Base-by-base conservation (phyloP, 2,797 vertebrate genomes). In the Melanotaenia pygmaea region DNA sequence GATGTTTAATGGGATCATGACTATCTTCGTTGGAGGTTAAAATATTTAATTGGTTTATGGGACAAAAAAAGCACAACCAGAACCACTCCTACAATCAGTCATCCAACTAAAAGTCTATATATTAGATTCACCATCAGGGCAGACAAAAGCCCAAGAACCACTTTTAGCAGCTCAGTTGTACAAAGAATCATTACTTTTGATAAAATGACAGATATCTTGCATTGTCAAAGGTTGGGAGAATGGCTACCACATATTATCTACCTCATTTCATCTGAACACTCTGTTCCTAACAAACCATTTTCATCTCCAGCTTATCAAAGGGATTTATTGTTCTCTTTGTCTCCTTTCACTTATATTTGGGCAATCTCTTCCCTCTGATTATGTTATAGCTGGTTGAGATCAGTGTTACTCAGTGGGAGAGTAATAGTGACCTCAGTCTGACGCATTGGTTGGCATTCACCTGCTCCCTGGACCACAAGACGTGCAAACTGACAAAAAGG, bases 1-100 rank as follows among this genome's bases (percentile, higher is more conserved):
- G 64, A 88, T 67, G 64, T 93, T 93, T 92, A 93, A 89, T 91
- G 76, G 79, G 79, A 74, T 86, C 67, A 34, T 73, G 73, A 84
- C 87, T 79, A 82, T 84, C 73, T 89, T 84, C 69, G 74, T 86
- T 35, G 20, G 59, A 80, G 74, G 85, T 90, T 83, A 90, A 30
- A 79, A 91, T 70, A 80, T 87, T 83, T 65, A 81, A 88, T 87
- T 74, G 66, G 57, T 79, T 88, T 81, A 71, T 9, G 63, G 84
- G 81, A 89, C 79, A 87, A 81, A 86, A 81, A 86, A 87, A 91
- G 74, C 72, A 78, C 86, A 86, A 89, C 74, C 76, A 81, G 76
- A 85, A 81, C 79, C 69, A 38, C 70, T 84, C 45, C 75, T 86
- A 88, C 71, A 53, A 76, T 83, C 80, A 70, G 77, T 87, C 70